Percentiles rank a stretch among this genome's conserved stretches.
phyloP scores from a whole-genome alignment of 2,797 vertebrate species.

The Kryptolebias ocellatus region DNA sequence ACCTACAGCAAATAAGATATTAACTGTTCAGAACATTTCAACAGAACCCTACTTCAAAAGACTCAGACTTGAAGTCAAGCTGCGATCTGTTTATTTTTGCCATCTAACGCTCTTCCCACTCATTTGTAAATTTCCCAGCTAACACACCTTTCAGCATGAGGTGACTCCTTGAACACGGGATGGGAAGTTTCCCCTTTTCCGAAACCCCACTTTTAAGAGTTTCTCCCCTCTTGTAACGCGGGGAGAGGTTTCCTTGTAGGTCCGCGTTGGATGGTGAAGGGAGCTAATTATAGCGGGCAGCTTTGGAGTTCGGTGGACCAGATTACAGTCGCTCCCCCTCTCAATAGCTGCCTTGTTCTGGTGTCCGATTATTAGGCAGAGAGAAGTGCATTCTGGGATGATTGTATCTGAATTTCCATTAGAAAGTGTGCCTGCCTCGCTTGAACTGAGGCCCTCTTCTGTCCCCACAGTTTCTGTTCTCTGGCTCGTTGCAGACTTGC shows the following conservation, averaged over 20 bases:
- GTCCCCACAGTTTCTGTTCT: conserved; percentile 60
- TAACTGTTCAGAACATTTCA: no score
- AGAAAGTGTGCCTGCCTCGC: conserved; percentile 79
- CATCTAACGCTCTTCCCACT: conserved; percentile 38
- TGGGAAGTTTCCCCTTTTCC: conserved; percentile 38
- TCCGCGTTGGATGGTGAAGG: conserved; percentile 80
- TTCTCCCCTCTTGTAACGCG: conserved; percentile 51
- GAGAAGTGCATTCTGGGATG: conserved; percentile 84
- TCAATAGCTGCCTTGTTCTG: conserved; percentile 85
- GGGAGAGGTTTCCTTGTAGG: conserved; percentile 64
- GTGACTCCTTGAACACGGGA: conserved; percentile 32
- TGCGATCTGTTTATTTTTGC: background rate
- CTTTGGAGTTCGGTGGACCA: conserved; percentile 80
- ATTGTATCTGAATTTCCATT: conserved; percentile 85
- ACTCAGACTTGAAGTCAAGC: no score
- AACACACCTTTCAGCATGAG: conserved; percentile 46
- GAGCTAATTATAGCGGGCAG: conserved; percentile 82
- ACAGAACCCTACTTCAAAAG: no score
- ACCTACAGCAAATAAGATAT: no score
- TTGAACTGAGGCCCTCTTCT: conserved; percentile 75
- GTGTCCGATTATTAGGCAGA: conserved; percentile 79
- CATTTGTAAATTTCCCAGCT: conserved; percentile 43
- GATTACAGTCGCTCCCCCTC: conserved; percentile 79
- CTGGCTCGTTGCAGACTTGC: conserved; percentile 68
- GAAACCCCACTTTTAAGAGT: conserved; percentile 41